Percentiles rank a stretch among this genome's conserved stretches.
Conservation (phyloP, 2,888 invertebrate genomes). For the Cylindroiulus punctatus region DNA sequence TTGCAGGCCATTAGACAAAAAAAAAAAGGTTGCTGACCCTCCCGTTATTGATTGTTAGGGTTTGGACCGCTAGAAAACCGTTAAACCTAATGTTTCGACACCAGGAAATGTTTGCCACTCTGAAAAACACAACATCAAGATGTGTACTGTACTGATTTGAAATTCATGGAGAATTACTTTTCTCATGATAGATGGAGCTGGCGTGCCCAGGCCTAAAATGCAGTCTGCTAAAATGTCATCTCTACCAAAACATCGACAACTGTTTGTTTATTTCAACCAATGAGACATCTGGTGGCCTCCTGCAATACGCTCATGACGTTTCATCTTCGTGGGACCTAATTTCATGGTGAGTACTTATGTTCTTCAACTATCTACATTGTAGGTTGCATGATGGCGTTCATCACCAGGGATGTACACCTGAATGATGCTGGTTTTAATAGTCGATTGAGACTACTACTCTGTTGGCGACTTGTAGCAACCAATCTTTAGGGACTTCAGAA, state of each 20-base stretch:
- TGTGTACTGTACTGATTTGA: neutral
- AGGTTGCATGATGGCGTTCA: too few species aligned
- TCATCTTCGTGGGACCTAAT: neutral
- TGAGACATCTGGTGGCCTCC: neutral
- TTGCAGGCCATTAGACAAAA: slow-evolving; percentile 21
- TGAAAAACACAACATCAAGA: neutral
- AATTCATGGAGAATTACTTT: neutral
- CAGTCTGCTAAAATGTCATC: too few species aligned
- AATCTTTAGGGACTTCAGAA: too few species aligned
- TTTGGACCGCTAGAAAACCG: slow-evolving; percentile 23
- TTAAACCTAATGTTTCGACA: neutral
- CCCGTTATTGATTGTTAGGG: slow-evolving; percentile 1
- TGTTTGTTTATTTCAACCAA: neutral
- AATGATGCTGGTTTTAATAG: too few species aligned
- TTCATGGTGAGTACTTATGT: neutral
- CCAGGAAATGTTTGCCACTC: neutral
- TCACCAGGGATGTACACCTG: too few species aligned
- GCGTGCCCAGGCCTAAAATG: neutral
- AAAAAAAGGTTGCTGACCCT: slow-evolving; percentile 34
- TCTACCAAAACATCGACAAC: neutral
- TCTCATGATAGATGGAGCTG: slow-evolving; percentile 20
- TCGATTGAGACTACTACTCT: too few species aligned
- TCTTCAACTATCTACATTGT: neutral
- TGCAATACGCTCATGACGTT: neutral
- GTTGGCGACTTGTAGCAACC: too few species aligned